Percentiles rank a stretch among this genome's conserved stretches.
phyloP scores from a whole-genome alignment of 2,113 vertebrate species.

The Gymnorhina tibicen region DNA sequence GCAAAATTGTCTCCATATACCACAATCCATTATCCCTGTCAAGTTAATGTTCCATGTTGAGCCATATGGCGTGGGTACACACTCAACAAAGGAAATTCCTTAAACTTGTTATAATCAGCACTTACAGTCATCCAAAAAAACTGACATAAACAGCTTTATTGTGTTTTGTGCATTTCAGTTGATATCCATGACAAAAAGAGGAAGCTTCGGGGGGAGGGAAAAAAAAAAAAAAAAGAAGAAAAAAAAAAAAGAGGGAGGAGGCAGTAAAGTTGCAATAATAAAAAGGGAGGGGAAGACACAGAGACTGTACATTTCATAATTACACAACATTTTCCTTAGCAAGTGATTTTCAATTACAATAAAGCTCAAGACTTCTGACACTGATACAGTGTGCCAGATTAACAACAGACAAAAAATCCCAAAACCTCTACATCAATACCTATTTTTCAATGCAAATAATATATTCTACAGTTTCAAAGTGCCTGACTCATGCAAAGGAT shows the following conservation, averaged over 20 bases:
- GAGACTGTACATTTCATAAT: conserved; percentile 66
- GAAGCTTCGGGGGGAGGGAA: conserved; percentile 44
- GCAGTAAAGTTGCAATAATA: conserved; percentile 68
- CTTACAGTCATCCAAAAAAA: conserved; percentile 83
- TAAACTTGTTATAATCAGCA: conserved; percentile 90
- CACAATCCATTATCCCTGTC: conserved; percentile 90
- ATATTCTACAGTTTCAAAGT: conserved; percentile 27
- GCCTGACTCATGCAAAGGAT: conserved; percentile 21
- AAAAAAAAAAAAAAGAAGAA: no score
- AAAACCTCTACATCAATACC: not conserved
- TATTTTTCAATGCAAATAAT: conserved; percentile 20
- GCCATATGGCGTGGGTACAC: conserved; percentile 87
- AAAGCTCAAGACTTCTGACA: conserved; percentile 57
- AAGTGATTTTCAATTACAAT: conserved; percentile 75
- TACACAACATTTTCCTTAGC: conserved; percentile 63
- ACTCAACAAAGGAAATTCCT: conserved; percentile 88
- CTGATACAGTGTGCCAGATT: conserved; percentile 11
- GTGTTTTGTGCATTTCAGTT: conserved; percentile 83
- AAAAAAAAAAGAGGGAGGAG: not conserved
- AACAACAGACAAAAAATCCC: not conserved
- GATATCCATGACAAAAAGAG: conserved; percentile 83
- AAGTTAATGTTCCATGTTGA: conserved; percentile 92
- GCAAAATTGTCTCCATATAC: conserved; percentile 84
- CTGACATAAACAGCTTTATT: conserved; percentile 87
- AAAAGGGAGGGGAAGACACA: conserved; percentile 29